A percentile compares a stretch with the other conserved stretches of the same genome.
phyloP scores from a whole-genome alignment of 2,888 invertebrate genomes.

The Campopleginae sp. region DNA sequence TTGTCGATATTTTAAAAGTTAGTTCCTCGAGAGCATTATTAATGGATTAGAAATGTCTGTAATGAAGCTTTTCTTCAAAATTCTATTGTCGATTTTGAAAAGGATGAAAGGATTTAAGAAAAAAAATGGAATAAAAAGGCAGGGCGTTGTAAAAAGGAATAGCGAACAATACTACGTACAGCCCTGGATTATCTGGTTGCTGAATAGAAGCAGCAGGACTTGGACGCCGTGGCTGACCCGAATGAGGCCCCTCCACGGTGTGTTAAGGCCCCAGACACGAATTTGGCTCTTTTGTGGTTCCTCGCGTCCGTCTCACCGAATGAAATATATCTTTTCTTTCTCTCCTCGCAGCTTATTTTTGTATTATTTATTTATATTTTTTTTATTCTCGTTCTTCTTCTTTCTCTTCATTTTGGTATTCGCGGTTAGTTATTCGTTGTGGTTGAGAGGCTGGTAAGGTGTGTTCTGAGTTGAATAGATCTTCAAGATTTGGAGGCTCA shows the following conservation, averaged over 20 bases:
- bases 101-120: not conserved
- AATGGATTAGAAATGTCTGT: not conserved
- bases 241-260: slow-evolving; percentile 69
- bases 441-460: slow-evolving; percentile 57
- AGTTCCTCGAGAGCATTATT: not conserved
- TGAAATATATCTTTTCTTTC: slow-evolving; percentile 75
- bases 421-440: slow-evolving; percentile 34
- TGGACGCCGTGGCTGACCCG: slow-evolving; percentile 60
- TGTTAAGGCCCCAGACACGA: slow-evolving; percentile 78
- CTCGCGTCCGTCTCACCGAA: slow-evolving; percentile 71
- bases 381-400: slow-evolving; percentile 5
- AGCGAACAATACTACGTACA: slow-evolving; percentile 55
- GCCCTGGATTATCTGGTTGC: slow-evolving; percentile 69
- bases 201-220: slow-evolving; percentile 69
- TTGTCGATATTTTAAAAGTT: not conserved
- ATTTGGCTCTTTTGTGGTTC: slow-evolving; percentile 79
- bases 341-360: slow-evolving; percentile 1
- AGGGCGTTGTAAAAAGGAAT: not conserved
- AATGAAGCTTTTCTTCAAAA: not conserved
- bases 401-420: slow-evolving; percentile 28
- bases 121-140: not conserved
- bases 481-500: slow-evolving; percentile 74
- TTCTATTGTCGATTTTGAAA: not conserved
- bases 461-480: slow-evolving; percentile 73
- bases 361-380: slow-evolving; percentile 21